Conservation (phyloP, 1,140 invertebrate genomes). For the Pectinophora gossypiella region DNA sequence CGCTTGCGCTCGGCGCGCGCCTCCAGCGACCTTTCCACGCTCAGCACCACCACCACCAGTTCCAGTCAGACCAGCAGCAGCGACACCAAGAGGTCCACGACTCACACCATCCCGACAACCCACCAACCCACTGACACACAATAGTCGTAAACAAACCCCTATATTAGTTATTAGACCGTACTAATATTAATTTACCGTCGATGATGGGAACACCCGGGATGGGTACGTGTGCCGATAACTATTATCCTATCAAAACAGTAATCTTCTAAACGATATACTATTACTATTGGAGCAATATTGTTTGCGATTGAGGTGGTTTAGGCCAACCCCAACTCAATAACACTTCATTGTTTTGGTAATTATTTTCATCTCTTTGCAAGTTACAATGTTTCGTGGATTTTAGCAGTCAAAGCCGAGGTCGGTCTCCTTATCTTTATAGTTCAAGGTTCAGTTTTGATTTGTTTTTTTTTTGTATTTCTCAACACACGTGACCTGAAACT, state of each 20-base stretch:
- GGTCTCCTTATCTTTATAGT: neutral
- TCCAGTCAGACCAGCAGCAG: conserved; percentile 63
- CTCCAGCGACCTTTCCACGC: conserved; percentile 73
- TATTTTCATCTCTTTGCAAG: no score
- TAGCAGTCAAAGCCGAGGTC: neutral
- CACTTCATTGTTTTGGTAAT: no score
- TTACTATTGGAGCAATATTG: no score
- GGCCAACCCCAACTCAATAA: no score
- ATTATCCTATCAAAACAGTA: no score
- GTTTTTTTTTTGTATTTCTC: neutral
- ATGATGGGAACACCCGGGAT: neutral
- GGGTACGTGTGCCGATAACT: no score
- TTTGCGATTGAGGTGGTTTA: no score
- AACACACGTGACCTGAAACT: neutral
- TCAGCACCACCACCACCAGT: conserved; percentile 67
- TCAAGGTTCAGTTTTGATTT: neutral
- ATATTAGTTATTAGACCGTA: neutral
- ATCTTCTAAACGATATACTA: no score
- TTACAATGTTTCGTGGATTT: no score
- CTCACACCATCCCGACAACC: neutral
- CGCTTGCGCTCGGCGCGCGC: conserved; percentile 76
- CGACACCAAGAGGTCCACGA: conserved; percentile 63
- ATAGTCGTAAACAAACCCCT: neutral
- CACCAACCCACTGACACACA: neutral
- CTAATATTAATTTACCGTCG: neutral